These are phyloP conservation scores for Heliconius eleuchia DNA, from an alignment of 1,140 invertebrate species.

Conservation along the genomic window DNA sequence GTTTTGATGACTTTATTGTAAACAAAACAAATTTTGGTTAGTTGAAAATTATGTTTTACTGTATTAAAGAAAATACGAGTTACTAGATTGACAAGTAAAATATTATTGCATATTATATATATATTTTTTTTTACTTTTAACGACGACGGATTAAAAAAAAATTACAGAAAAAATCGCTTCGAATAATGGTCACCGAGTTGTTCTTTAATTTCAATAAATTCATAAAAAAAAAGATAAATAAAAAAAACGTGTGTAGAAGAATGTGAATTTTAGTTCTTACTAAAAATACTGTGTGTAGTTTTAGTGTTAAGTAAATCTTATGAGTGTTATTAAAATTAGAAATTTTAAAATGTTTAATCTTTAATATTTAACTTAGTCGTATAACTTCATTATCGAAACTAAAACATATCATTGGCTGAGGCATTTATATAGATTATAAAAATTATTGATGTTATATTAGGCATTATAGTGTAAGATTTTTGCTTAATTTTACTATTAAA, in stretches of 20 bases:
- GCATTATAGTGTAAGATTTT: slow-evolving; percentile 29
- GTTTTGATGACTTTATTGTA: not conserved
- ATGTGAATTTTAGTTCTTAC: slow-evolving; percentile 40
- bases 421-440: slow-evolving; percentile 65
- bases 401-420: slow-evolving; percentile 78
- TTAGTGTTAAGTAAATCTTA: slow-evolving; percentile 18
- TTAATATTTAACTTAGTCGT: slow-evolving; percentile 54
- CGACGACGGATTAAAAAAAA: slow-evolving; percentile 18
- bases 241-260: slow-evolving; percentile 49
- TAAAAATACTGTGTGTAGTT: slow-evolving; percentile 17
- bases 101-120: no score
- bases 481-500: slow-evolving; percentile 20
- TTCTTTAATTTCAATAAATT: slow-evolving; percentile 52
- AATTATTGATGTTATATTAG: slow-evolving; percentile 61
- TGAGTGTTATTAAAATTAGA: slow-evolving; percentile 43
- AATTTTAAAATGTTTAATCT: slow-evolving; percentile 61
- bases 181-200: slow-evolving; percentile 62
- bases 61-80: no score
- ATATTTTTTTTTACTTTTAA: not conserved
- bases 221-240: slow-evolving; percentile 32
- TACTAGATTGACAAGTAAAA: no score
- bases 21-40: no score
- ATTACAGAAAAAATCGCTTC: slow-evolving; percentile 45
- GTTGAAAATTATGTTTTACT: no score
- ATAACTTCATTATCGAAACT: slow-evolving; percentile 70